Conservation (phyloP, 2,888 invertebrate genomes). For the Stratiomys singularior region DNA sequence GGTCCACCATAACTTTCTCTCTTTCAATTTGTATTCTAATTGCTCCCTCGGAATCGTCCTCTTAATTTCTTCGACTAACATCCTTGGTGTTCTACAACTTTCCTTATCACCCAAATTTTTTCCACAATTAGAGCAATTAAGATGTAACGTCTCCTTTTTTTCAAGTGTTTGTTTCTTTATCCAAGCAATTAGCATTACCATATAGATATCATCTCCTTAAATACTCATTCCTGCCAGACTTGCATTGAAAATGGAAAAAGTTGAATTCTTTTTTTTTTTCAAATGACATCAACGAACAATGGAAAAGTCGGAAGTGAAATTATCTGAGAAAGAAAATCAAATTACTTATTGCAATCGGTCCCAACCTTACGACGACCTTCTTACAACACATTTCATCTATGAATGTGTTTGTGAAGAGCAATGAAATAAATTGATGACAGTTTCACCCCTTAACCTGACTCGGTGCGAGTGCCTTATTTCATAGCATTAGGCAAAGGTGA, state of each 20-base stretch:
- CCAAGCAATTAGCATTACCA: constrained; percentile 32
- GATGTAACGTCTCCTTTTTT: constrained; percentile 19
- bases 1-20: too few species aligned
- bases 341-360: too few species aligned
- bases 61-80: too few species aligned
- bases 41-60: too few species aligned
- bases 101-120: too few species aligned
- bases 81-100: too few species aligned
- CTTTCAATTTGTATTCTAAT: too few species aligned
- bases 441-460: constrained; percentile 12
- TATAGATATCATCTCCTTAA: constrained; percentile 33
- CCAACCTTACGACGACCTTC: too few species aligned
- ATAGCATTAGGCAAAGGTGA: constrained; percentile 28
- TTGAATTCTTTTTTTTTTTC: too few species aligned
- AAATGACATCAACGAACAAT: constrained; percentile 13
- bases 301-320: constrained; percentile 29
- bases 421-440: constrained; percentile 38
- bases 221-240: constrained; percentile 5
- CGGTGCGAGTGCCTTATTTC: background rate
- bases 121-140: constrained; percentile 17
- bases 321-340: constrained; percentile 29
- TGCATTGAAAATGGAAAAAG: constrained; percentile 9
- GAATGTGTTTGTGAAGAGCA: background rate
- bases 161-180: too few species aligned
- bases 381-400: too few species aligned